phyloP scores from a whole-genome alignment of 2,888 invertebrate genomes.

The Tricholauxania praeusta region DNA sequence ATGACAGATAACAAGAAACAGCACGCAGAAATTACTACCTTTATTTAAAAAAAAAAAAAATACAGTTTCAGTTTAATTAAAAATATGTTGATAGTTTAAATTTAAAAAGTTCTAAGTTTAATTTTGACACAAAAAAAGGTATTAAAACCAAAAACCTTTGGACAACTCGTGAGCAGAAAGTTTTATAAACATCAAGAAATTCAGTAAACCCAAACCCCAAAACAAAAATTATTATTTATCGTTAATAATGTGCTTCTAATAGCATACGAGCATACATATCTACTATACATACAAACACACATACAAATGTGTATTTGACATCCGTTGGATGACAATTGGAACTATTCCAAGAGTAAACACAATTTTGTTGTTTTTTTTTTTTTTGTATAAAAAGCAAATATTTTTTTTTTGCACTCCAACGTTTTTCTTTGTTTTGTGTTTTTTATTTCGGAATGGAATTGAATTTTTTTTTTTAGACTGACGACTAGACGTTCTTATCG shows the following conservation, averaged over 20 bases:
- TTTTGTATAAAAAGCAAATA: too few species aligned
- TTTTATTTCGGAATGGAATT: not conserved
- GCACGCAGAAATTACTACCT: too few species aligned
- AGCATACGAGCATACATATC: not conserved
- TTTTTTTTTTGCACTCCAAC: too few species aligned
- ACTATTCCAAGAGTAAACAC: constrained; percentile 11
- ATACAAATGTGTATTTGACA: not conserved
- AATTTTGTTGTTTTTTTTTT: not conserved
- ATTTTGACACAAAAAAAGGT: too few species aligned
- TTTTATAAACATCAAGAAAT: too few species aligned
- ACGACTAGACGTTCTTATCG: constrained; percentile 23
- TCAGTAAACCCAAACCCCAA: too few species aligned
- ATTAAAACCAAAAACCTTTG: too few species aligned
- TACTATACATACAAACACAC: not conserved
- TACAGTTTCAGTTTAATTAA: not conserved
- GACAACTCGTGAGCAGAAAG: not conserved
- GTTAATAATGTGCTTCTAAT: not conserved
- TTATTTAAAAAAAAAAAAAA: not conserved
- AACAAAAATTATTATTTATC: not conserved
- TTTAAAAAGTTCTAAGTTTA: not conserved
- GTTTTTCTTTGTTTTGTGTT: not conserved
- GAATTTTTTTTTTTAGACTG: constrained; percentile 8
- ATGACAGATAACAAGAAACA: not conserved
- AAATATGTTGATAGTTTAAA: too few species aligned
- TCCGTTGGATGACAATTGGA: constrained; percentile 17